Base-by-base conservation (phyloP, 2,113 vertebrate genomes). In the Hepsetus odoe region DNA sequence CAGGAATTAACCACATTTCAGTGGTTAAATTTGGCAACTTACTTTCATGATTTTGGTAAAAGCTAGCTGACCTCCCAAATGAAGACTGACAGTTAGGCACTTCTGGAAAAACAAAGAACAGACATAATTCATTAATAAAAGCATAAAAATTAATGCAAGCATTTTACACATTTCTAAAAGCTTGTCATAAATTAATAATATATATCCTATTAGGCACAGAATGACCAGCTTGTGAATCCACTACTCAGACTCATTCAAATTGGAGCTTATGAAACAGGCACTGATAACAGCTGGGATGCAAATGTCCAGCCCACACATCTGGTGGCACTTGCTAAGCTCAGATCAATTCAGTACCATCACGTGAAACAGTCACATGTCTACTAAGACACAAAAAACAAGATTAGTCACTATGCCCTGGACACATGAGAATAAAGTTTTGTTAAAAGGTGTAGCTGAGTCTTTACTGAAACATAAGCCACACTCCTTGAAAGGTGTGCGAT, bases 31-130 rank as follows among this genome's bases (percentile, higher is more conserved):
- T 1, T 18, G 14, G 7, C 20, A 33, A 89, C 94, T 95, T 91
- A 98, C 97, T 91, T 1, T 99, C 96, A 74, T 94, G 95, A 91
- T 89, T 93, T 79, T 95, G 95, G 92, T 95, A 98, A 90, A 96
- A 94, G 0, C 91, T 93, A 42, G 91, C 91, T 49, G 91, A 92
- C 88, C 93, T 93, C 85, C 96, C 91, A 81, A 96, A 98, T 0
- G 94, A 93, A 35, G 96, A 96, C 92, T 96, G 96, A 89, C 97
- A 98, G 87, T 96, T 97, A 92, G 97, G 96, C 95, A 98, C 96
- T 96, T 98, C 96, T 99, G 93, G n/a, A 35, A 87, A 91, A 67
- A 85, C 30, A 92, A 79, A 86, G 0, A 44, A 75, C 76, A 70
- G 0, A 64, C 32, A 74, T 5, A 13, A 32, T 69, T 44, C 22